Percentiles rank a stretch among this genome's conserved stretches.
Conservation (phyloP, 2,113 vertebrate genomes). For the Percina caprodes region DNA sequence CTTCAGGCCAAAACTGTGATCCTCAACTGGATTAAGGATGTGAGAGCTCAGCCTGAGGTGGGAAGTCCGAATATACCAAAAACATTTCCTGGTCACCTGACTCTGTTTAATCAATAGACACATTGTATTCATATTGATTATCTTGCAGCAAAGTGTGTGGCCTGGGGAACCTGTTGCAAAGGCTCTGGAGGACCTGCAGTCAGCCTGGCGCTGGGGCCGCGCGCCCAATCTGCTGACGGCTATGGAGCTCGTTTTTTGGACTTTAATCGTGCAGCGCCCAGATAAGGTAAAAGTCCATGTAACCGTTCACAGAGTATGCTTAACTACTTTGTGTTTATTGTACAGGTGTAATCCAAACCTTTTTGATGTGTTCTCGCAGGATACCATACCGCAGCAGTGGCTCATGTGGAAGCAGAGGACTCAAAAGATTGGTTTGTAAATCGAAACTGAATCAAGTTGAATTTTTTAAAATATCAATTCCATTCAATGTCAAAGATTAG, state of each 20-base stretch:
- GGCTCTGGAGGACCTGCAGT: conserved; percentile 81
- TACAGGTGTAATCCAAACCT: neutral
- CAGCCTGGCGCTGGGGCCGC: conserved; percentile 81
- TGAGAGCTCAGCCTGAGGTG: conserved; percentile 84
- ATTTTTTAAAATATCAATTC: neutral
- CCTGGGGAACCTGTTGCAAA: conserved; percentile 81
- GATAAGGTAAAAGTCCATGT: conserved; percentile 74
- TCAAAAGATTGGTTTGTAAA: conserved; percentile 80
- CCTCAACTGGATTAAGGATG: conserved; percentile 79
- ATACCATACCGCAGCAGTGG: conserved; percentile 83
- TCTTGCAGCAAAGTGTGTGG: conserved; percentile 82
- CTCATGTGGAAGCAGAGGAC: conserved; percentile 85
- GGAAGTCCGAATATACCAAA: neutral
- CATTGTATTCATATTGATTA: neutral
- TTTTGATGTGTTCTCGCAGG: conserved; percentile 64
- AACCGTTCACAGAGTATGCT: neutral
- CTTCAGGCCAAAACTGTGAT: conserved; percentile 73
- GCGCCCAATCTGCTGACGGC: conserved; percentile 77
- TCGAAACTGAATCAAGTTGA: neutral
- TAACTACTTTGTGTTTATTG: neutral
- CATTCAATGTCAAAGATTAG: neutral
- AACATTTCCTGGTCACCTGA: neutral
- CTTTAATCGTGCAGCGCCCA: conserved; percentile 75
- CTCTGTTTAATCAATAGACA: neutral
- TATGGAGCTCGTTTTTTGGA: conserved; percentile 85